These are phyloP conservation scores for Brachionus plicatilis DNA, from an alignment of 1,140 invertebrate species.

Conservation along the genomic window DNA sequence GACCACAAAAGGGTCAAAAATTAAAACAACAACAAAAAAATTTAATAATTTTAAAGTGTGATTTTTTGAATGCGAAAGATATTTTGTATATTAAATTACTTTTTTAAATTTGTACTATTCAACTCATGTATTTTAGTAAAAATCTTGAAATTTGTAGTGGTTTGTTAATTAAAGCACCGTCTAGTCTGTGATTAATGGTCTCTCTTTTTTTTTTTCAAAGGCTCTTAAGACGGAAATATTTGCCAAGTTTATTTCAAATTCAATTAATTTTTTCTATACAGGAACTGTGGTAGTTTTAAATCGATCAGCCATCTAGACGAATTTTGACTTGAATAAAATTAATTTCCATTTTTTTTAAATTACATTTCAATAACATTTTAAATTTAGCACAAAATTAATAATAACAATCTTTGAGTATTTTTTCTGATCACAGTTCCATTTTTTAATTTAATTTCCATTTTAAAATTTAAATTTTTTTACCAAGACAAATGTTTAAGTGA, in stretches of 20 bases:
- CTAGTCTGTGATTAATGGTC: conserved; percentile 26
- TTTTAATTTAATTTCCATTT: too few relatives aligned
- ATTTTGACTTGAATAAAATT: too few relatives aligned
- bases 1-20: neutral
- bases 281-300: neutral
- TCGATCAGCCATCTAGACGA: neutral
- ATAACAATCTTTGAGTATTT: too few relatives aligned
- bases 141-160: neutral
- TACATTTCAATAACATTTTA: too few relatives aligned
- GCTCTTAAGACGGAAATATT: neutral
- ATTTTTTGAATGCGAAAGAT: conserved; percentile 25
- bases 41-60: neutral
- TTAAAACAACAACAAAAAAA: neutral
- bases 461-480: too few relatives aligned
- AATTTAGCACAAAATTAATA: too few relatives aligned
- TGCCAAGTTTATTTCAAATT: neutral
- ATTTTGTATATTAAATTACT: conserved; percentile 29
- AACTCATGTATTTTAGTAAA: neutral
- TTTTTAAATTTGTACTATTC: neutral
- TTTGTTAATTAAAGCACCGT: neutral
- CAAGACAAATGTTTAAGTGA: too few relatives aligned
- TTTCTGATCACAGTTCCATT: too few relatives aligned
- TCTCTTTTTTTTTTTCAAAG: neutral
- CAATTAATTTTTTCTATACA: neutral
- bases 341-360: too few relatives aligned